Base-by-base conservation (phyloP, 2,113 vertebrate species). In the Pandion haliaetus region DNA sequence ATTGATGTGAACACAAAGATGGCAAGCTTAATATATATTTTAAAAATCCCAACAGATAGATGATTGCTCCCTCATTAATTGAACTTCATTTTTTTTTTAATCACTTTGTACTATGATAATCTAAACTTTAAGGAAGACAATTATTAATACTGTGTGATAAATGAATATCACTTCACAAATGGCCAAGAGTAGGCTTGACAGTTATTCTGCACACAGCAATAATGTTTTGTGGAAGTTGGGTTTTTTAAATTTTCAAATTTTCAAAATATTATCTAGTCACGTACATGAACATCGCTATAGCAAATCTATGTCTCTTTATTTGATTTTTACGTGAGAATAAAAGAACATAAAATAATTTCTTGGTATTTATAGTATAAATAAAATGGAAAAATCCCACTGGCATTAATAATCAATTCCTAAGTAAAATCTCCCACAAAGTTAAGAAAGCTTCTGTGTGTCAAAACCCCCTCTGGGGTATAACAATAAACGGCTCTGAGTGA, bases 381-480 rank as follows among this genome's bases (percentile, higher is more conserved):
- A 70, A 90, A 76, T 28, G 15, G 19, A 61, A 85, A 78, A 55
- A 58, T 42, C 45, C 52, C 21, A 85, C 31, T 49, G 55, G 45
- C 34, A 82, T 23, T 19, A 82, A 66, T 36, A 79, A 82, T 36
- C 38, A 67, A 34, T 67, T 67, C 31, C 36, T 26, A 63, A 38
- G 38, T 26, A 79, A 90, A 82, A 76, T 40, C 29, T 81, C 34
- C 10, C 36, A 70, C 24, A 50, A 90, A 81, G 17, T n/a, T 81
- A 26, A 52, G 49, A 50, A 91, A 81, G 14, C 31, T 79, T 78
- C 71, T 49, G 25, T 36, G 19, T 36, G 8, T 20, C 40, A 45
- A 29, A 0, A 3, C 8, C 28, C 31, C 1, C 1, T 1, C 29
- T 6, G 11, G 10, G 10, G 32, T 42, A 4, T 1, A 82, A 78